Percentiles rank a stretch among this genome's conserved stretches.
phyloP scores from a whole-genome alignment of 2,888 invertebrate genomes.

The Hemaris fuciformis region DNA sequence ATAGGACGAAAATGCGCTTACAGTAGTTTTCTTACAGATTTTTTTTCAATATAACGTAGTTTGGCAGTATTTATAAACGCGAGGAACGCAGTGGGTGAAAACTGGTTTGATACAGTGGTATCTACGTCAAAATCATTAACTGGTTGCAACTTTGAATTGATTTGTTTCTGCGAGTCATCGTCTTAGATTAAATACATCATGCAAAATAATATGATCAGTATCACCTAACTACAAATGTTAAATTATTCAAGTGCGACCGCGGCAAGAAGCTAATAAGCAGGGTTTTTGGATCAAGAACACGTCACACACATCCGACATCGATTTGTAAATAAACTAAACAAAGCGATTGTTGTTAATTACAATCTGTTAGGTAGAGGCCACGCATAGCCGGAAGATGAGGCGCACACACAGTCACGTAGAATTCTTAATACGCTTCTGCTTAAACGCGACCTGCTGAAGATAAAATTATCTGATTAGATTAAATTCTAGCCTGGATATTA shows the following conservation, averaged over 20 bases:
- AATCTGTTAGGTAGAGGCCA: constrained; percentile 34
- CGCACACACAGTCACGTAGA: constrained; percentile 41
- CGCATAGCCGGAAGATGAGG: constrained; percentile 34
- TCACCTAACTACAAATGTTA: neutral
- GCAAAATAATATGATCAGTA: no score
- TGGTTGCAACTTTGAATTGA: no score
- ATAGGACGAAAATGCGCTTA: no score
- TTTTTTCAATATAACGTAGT: no score
- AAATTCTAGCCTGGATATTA: no score
- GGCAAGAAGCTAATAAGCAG: neutral
- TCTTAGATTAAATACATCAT: no score
- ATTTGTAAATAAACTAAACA: constrained; percentile 14
- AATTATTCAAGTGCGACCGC: neutral
- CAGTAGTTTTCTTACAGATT: no score
- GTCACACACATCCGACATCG: neutral
- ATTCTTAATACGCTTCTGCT: constrained; percentile 17
- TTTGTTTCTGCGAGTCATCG: no score
- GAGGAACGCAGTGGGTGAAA: no score
- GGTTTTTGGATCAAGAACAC: neutral
- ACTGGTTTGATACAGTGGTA: no score
- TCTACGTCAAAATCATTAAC: no score
- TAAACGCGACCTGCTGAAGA: neutral
- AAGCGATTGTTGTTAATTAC: constrained; percentile 20
- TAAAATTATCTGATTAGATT: neutral
- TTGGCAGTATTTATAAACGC: no score